Conservation (phyloP, 2,888 invertebrate species). For the Sycophila texana region DNA sequence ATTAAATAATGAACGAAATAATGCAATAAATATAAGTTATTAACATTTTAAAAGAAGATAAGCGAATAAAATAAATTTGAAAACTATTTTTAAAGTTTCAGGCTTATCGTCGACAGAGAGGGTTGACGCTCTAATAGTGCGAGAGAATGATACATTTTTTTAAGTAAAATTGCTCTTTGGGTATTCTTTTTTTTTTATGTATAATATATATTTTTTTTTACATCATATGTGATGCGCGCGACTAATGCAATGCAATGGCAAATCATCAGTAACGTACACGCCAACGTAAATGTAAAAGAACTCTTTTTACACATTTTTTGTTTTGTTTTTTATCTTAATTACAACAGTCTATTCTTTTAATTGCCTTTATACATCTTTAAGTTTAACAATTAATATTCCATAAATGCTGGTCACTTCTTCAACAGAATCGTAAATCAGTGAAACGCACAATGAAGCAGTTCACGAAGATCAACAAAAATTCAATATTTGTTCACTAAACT, state of each 20-base stretch:
- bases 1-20: too few species aligned
- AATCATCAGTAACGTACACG: neutral
- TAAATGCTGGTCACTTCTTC: neutral
- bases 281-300: slow-evolving; percentile 7
- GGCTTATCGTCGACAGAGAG: too few species aligned
- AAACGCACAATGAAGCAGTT: too few species aligned
- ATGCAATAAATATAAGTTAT: too few species aligned
- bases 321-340: neutral
- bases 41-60: too few species aligned
- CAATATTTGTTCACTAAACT: too few species aligned
- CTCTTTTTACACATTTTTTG: slow-evolving; percentile 11
- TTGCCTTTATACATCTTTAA: slow-evolving; percentile 18
- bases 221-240: slow-evolving; percentile 29
- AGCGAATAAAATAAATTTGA: too few species aligned
- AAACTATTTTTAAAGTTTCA: too few species aligned
- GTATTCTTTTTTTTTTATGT: slow-evolving; percentile 2
- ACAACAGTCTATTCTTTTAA: slow-evolving; percentile 33
- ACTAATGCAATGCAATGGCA: slow-evolving; percentile 6
- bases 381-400: neutral
- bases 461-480: too few species aligned
- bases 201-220: slow-evolving; percentile 23
- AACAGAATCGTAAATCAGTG: too few species aligned
- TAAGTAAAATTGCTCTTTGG: slow-evolving; percentile 39
- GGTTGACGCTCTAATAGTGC: neutral
- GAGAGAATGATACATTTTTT: slow-evolving; percentile 9